A percentile compares a stretch with the other conserved stretches of the same genome.
Conservation (phyloP, 2,888 invertebrate genomes). For the Drosophila tripunctata region DNA sequence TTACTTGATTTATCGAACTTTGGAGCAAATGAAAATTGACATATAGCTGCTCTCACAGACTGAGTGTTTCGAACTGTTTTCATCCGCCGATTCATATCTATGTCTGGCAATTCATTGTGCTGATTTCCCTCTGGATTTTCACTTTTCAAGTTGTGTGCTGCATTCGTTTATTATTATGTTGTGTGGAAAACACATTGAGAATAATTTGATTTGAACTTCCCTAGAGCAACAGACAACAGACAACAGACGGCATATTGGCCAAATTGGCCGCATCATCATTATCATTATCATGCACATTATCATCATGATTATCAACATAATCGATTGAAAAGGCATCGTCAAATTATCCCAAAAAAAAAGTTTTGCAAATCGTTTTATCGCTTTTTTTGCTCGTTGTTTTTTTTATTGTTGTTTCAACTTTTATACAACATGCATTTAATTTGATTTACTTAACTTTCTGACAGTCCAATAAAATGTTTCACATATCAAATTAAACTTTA, state of each 20-base stretch:
- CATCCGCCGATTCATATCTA: neutral
- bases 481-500: conserved; percentile 24
- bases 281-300: conserved; percentile 28
- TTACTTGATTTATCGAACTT: conserved; percentile 6
- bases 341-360: conserved; percentile 29
- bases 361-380: conserved; percentile 39
- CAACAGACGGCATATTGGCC: conserved; percentile 16
- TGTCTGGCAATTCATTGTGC: conserved; percentile 5
- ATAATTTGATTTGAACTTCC: conserved; percentile 41
- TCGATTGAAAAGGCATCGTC: conserved; percentile 31
- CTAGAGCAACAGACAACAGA: conserved; percentile 14
- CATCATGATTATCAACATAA: neutral
- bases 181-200: conserved; percentile 45
- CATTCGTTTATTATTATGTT: conserved; percentile 19
- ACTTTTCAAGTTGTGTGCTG: conserved; percentile 23
- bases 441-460: conserved; percentile 53
- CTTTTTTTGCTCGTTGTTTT: conserved; percentile 13
- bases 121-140: conserved; percentile 55
- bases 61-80: neutral
- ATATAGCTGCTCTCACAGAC: conserved; percentile 5
- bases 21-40: conserved; percentile 17
- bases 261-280: conserved; percentile 42
- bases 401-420: conserved; percentile 11
- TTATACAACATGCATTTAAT: conserved; percentile 49
- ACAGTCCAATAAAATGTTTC: conserved; percentile 31